phyloP scores from a whole-genome alignment of 2,113 vertebrate species.

The Semnornis frantzii region DNA sequence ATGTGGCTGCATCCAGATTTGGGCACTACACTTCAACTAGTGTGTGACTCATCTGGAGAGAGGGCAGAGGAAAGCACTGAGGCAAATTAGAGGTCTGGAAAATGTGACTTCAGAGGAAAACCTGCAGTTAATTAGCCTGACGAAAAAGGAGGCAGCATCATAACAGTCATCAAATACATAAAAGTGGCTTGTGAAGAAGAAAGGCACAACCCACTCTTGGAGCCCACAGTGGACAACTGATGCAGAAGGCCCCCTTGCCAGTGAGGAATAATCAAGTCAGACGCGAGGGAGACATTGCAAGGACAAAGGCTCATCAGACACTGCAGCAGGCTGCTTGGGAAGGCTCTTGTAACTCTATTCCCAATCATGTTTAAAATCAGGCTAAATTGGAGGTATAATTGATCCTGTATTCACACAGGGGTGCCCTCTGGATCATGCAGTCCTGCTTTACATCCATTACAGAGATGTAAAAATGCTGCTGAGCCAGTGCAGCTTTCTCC shows the following conservation, averaged over 20 bases:
- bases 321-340: not conserved
- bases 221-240: rapidly evolving
- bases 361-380: not conserved
- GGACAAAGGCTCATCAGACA: not conserved
- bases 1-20: not conserved
- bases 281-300: not conserved
- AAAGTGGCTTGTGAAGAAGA: not conserved
- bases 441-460: not conserved
- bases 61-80: not conserved
- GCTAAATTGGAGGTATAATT: not conserved
- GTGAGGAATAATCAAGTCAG: rapidly evolving
- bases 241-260: not conserved
- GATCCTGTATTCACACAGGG: not conserved
- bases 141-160: not conserved
- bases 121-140: not conserved
- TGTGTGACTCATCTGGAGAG: not conserved
- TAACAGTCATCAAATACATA: not conserved
- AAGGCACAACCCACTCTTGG: rapidly evolving
- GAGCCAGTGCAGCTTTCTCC: not conserved
- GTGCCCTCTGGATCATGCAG: not conserved
- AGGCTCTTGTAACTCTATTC: not conserved
- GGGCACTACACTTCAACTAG: not conserved
- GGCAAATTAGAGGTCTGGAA: not conserved
- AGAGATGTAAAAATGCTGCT: not conserved
- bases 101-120: not conserved